Evolutionary conservation across 2,113 vertebrate genomes (phyloP).

Genomic region (Panurus biarmicus): DNA sequence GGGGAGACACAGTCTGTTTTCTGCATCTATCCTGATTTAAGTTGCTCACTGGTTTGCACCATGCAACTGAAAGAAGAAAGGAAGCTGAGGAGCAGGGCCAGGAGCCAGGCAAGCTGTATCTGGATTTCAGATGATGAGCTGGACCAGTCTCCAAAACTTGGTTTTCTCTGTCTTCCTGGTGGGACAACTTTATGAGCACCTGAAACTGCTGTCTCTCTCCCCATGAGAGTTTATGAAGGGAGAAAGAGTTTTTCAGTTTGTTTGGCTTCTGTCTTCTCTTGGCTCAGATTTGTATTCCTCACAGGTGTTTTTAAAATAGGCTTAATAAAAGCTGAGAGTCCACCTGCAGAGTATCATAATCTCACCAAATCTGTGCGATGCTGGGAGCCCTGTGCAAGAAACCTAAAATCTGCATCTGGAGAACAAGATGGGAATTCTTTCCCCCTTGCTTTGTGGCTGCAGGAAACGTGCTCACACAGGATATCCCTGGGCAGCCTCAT

Average conservation of each 20-base stretch:
- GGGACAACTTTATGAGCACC: not conserved
- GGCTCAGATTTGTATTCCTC: not conserved
- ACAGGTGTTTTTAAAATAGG: not conserved
- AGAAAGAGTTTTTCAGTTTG: not conserved
- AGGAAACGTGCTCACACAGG: rapidly evolving
- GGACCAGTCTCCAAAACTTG: not conserved
- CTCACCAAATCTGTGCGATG: not conserved
- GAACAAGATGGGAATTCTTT: not conserved
- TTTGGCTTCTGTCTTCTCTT: not conserved
- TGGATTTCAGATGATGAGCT: not conserved
- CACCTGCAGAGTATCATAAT: not conserved
- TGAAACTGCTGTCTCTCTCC: not conserved
- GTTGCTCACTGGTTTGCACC: not conserved
- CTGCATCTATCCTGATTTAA: not conserved
- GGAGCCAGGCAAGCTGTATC: not conserved
- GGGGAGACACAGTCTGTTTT: not conserved
- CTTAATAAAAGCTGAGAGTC: not conserved
- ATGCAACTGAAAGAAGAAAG: not conserved
- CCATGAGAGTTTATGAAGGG: not conserved
- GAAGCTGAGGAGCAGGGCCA: not conserved
- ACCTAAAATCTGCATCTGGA: not conserved
- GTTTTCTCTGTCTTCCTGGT: not conserved
- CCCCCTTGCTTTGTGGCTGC: not conserved
- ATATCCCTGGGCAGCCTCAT: not conserved
- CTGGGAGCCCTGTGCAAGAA: not conserved